Percentiles rank a stretch among this genome's conserved stretches.
phyloP scores from a whole-genome alignment of 2,113 vertebrate species.

The Potamarius usumacintae region DNA sequence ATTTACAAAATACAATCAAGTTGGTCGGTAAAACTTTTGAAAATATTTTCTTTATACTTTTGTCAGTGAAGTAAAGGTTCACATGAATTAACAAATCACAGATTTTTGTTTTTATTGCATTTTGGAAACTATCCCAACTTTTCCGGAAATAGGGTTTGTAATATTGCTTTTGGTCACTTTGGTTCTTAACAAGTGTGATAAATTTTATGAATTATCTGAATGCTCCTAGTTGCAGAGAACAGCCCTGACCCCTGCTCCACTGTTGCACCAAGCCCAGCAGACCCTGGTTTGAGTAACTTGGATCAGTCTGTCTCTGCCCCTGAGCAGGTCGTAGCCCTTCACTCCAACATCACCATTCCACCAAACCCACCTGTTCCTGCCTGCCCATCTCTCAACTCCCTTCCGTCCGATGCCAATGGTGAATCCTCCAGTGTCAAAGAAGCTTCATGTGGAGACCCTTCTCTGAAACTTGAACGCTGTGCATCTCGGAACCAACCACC shows the following conservation, averaged over 20 bases:
- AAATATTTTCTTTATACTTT: too few relatives aligned
- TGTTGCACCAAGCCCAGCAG: not conserved
- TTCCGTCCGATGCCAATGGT: slow-evolving; percentile 1
- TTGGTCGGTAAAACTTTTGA: too few relatives aligned
- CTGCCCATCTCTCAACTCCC: not conserved
- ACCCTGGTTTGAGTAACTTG: not conserved
- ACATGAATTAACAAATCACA: too few relatives aligned
- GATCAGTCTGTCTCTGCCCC: not conserved
- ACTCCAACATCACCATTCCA: not conserved
- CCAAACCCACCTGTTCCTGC: not conserved
- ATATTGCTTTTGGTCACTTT: not conserved
- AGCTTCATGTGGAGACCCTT: not conserved
- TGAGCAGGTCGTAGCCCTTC: too few relatives aligned
- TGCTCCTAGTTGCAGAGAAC: slow-evolving; percentile 21
- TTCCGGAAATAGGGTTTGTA: too few relatives aligned
- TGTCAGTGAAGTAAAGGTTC: too few relatives aligned
- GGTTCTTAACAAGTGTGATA: too few relatives aligned
- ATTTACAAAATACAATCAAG: too few relatives aligned
- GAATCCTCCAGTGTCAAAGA: not conserved
- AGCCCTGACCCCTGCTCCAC: not conserved
- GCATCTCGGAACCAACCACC: not conserved
- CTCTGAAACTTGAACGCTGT: not conserved
- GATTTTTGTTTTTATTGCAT: too few relatives aligned
- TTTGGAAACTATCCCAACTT: too few relatives aligned
- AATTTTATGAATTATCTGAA: not conserved